Conservation (phyloP, 1,140 invertebrate species). For the Drosophila gunungcola region DNA sequence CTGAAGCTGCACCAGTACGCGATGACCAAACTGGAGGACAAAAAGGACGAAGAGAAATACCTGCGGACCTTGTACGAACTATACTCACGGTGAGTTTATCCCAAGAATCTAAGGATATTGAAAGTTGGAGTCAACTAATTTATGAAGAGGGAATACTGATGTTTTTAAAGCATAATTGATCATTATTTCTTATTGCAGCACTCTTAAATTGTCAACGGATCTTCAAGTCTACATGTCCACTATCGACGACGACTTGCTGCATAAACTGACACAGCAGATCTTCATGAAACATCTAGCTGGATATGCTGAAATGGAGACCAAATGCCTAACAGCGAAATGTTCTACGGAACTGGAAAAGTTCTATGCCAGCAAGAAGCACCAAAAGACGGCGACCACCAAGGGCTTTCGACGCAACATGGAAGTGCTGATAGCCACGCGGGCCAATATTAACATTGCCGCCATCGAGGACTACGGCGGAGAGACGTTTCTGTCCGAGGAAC, state of each 20-base stretch:
- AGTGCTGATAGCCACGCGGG: conserved; percentile 95
- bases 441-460: conserved; percentile 96
- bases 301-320: conserved; percentile 90
- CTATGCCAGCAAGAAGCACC: conserved; percentile 97
- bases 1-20: conserved; percentile 95
- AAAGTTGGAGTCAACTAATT: background rate
- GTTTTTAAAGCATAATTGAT: too few relatives aligned
- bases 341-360: conserved; percentile 92
- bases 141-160: background rate
- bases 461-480: conserved; percentile 98
- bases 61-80: conserved; percentile 94
- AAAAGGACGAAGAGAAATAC: conserved; percentile 93
- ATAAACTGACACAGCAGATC: conserved; percentile 93
- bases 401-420: conserved; percentile 96
- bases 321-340: conserved; percentile 91
- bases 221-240: conserved; percentile 91
- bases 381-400: conserved; percentile 96
- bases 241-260: conserved; percentile 91
- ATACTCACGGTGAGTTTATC: conserved; percentile 88
- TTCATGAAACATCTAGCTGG: conserved; percentile 92
- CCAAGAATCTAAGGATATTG: too few relatives aligned
- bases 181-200: conserved; percentile 85
- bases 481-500: conserved; percentile 98
- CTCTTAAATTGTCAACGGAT: conserved; percentile 90
- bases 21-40: conserved; percentile 91